Base-by-base conservation (phyloP, 2,888 invertebrate species). In the Dorcus parallelipipedus region DNA sequence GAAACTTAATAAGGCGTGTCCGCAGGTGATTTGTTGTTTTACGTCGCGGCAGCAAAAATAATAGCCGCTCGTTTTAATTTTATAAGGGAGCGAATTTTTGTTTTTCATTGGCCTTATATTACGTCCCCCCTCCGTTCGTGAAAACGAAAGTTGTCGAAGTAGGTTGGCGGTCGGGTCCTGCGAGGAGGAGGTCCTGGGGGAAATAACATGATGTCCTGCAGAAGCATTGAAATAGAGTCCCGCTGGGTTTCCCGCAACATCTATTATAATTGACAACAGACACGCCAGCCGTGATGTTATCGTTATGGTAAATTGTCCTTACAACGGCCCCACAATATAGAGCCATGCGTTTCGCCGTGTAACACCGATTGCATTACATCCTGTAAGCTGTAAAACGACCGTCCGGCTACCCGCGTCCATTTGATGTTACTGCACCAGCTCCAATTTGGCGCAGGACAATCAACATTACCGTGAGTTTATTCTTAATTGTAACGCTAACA, bases 201-300 rank as follows among this genome's bases (percentile, higher is more conserved):
- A 74, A 73, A 73, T 73, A 72, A 72, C 72, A 69, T 71, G 71
- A 73, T 72, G 73, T 74, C 73, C 74, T 69, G 71, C 69, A 65
- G 69, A 71, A 70, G 65, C 69, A 68, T 65, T 64, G 70, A 71
- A 71, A 69, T 71, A 71, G 66, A 68, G 68, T 69, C 67, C 69
- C 65, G 59, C 51, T 61, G 69, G 71, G 67, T 67, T 64, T 65
- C 49, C 56, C 38, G 33, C 64, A 64, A 64, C 67, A 66, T 69
- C 67, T 65, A 69, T 71, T 70, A 71, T 72, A 70, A 73, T 72
- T 71, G 72, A 70, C 69, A 69, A 69, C 67, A 68, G 62, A 62
- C 66, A 64, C 65, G 65, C 60, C 59, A 65, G 60, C 62, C 58
- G 40, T 52, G 59, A 59, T 60, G 59, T 63, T 61, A 63, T 63